These are phyloP conservation scores for Leptopilina clavipes DNA, from an alignment of 1,140 invertebrate species.

Conservation along the genomic window DNA sequence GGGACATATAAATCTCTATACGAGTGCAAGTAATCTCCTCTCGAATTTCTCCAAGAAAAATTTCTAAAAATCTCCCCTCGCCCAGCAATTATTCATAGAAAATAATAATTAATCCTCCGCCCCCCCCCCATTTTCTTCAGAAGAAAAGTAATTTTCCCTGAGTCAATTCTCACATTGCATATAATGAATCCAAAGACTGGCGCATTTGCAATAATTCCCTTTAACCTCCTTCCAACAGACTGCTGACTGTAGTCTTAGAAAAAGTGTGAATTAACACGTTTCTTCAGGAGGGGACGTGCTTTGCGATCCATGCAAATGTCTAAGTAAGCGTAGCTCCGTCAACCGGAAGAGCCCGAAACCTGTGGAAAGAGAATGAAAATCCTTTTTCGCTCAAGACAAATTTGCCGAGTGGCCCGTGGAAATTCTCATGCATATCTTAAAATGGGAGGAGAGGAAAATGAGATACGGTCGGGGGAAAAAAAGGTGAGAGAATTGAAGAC, in stretches of 20 bases:
- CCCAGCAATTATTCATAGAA: too few relatives aligned
- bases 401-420: slow-evolving; percentile 3
- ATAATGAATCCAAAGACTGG: neutral
- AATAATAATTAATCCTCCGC: neutral
- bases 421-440: slow-evolving; percentile 47
- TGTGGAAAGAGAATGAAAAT: slow-evolving; percentile 22
- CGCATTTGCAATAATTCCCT: slow-evolving; percentile 4
- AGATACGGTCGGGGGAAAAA: slow-evolving; percentile 39
- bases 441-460: slow-evolving; percentile 39
- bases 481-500: slow-evolving; percentile 7
- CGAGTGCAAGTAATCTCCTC: too few relatives aligned
- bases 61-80: neutral
- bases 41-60: too few relatives aligned
- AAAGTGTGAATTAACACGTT: slow-evolving; percentile 57
- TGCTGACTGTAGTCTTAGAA: slow-evolving; percentile 27
- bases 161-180: neutral
- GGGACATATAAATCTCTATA: too few relatives aligned
- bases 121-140: neutral
- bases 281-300: slow-evolving; percentile 48
- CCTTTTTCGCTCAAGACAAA: slow-evolving; percentile 13
- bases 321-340: slow-evolving; percentile 26
- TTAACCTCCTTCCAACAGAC: slow-evolving; percentile 16
- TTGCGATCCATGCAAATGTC: slow-evolving; percentile 26
- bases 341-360: neutral
- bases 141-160: neutral